Evolutionary conservation across 2,888 invertebrate species (phyloP).

Genomic region (Drosophila mercatorum): DNA sequence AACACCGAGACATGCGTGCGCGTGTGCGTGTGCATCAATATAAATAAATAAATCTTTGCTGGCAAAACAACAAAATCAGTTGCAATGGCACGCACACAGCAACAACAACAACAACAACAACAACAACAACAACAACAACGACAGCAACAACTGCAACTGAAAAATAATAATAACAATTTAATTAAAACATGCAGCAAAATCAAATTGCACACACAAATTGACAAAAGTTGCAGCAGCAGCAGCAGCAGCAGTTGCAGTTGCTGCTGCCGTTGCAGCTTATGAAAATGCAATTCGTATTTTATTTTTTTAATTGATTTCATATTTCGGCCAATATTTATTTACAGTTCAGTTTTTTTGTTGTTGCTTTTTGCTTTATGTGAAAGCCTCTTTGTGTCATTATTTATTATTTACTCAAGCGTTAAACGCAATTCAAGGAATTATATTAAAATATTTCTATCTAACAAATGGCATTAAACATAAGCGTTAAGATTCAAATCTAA

Average conservation of each 20-base stretch:
- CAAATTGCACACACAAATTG: constrained; percentile 51
- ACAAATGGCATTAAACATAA: constrained; percentile 9
- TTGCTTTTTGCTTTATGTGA: constrained; percentile 17
- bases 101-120: constrained; percentile 42
- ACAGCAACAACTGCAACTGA: constrained; percentile 23
- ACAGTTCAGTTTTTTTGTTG: constrained; percentile 9
- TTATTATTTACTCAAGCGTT: constrained; percentile 58
- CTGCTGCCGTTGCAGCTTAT: constrained; percentile 64
- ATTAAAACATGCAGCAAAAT: constrained; percentile 76
- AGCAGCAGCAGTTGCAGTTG: constrained; percentile 18
- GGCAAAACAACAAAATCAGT: constrained; percentile 78
- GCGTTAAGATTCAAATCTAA: background rate
- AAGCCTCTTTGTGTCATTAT: constrained; percentile 36
- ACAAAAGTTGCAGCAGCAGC: constrained; percentile 22
- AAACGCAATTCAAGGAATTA: constrained; percentile 53
- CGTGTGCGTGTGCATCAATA: constrained; percentile 61
- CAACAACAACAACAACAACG: constrained; percentile 28
- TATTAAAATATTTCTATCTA: constrained; percentile 8
- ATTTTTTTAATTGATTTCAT: constrained; percentile 75
- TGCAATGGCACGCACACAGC: constrained; percentile 66
- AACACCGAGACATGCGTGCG: constrained; percentile 52
- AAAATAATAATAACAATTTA: constrained; percentile 78
- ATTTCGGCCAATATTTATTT: constrained; percentile 69
- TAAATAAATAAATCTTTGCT: constrained; percentile 80
- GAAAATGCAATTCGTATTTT: constrained; percentile 70